Evolutionary conservation across 2,888 invertebrate genomes (phyloP).

Genomic region (Crematogaster levior): DNA sequence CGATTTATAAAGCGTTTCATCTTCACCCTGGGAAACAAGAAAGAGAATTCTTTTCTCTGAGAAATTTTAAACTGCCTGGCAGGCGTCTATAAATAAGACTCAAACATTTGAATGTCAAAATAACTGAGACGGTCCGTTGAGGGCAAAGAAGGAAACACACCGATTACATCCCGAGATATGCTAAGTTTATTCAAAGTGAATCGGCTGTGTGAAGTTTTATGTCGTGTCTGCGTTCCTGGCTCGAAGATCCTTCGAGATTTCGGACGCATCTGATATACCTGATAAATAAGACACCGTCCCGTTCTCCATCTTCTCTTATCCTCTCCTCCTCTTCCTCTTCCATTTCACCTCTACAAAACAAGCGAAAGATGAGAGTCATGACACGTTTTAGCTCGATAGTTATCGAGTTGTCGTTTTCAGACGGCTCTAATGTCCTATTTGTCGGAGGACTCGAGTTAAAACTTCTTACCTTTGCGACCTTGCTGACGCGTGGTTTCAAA

Average conservation of each 20-base stretch:
- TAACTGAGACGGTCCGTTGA: slow-evolving; percentile 1
- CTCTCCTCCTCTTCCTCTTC: background rate
- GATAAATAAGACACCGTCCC: background rate
- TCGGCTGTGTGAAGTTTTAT: background rate
- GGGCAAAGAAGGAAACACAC: background rate
- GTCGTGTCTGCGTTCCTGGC: background rate
- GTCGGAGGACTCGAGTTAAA: background rate
- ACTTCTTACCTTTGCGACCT: background rate
- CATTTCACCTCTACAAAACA: slow-evolving; percentile 8
- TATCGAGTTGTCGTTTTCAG: background rate
- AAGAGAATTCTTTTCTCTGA: background rate
- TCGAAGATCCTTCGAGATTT: slow-evolving; percentile 19
- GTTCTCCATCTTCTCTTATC: background rate
- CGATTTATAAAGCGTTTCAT: background rate
- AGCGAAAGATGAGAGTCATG: background rate
- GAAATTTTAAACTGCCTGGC: background rate
- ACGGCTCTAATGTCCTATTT: background rate
- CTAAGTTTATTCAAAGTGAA: slow-evolving; percentile 30
- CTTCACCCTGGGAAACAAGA: background rate
- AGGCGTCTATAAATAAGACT: slow-evolving; percentile 17
- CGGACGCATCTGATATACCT: background rate
- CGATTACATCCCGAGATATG: slow-evolving; percentile 22
- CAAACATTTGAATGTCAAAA: slow-evolving; percentile 37
- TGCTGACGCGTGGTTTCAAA: too few species aligned
- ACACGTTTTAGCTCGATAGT: background rate